Base-by-base conservation (phyloP, 2,113 vertebrate species). In the Psilopsiagon aymara region DNA sequence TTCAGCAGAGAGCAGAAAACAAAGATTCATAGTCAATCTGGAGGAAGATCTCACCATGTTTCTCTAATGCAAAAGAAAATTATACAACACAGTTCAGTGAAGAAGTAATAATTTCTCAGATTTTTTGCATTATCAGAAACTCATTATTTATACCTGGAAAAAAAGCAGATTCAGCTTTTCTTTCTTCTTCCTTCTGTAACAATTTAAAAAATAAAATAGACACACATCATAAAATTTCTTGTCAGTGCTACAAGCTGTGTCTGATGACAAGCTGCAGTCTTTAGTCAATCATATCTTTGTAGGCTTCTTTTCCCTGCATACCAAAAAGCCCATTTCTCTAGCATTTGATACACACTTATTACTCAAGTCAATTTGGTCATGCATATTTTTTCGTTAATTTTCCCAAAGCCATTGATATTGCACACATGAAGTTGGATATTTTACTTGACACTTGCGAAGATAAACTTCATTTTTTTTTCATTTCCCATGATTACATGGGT, bases 191-290 rank as follows among this genome's bases (percentile, higher is more conserved):
- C 10, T 94, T 85, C 70, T 92, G 52, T 82, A 92, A 82, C 25
- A 88, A 78, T 86, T 83, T 78, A 78, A 37, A 83, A 92, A 95
- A 90, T 81, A 66, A 92, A 82, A n/a, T 66, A 90, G 59, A 75
- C 71, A 59, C 16, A 64, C 18, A 63, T 82, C 33, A 92, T 60
- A 90, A 94, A 78, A 71, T 7, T 69, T 82, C 55, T 93, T 83
- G 79, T 90, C 57, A 91, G 25, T 84, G 49, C 28, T 71, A n/a
- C 55, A 94, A 95, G 25, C n/a, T 73, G 41, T 73, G 37, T 43
- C 35, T 2, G 1, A n/a, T 82, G 57, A 29, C 86, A 64, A 86
- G 46, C 17, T 82, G 20, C 31, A 35, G 52, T 49, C 16, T 75
- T 46, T 37, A 93, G 79, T 93, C 80, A 91, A 87, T 93, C 85